Evolutionary conservation across 2,888 invertebrate genomes (phyloP), one percentile per base, ranked within the genome.

Genomic region (Blastobasis lacticolella): DNA sequence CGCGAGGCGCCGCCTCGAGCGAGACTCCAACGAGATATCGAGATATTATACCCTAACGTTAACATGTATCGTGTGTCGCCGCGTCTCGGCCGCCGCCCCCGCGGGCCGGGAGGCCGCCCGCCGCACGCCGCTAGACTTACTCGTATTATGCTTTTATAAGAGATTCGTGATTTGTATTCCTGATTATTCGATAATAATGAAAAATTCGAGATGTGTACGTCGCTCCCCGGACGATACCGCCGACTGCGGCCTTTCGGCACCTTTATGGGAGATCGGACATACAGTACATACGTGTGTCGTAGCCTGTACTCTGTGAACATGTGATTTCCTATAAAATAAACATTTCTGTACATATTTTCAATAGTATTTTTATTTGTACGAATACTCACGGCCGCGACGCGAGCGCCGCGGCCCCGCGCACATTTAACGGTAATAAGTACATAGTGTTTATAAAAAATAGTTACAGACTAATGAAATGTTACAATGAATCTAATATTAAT

Each of bases 111-210:
- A 47, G 45, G 49, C 50, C 52, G 49, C 53, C 52, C 49, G 54
- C 44, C 59, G 58, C 57, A 57, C 62, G 50, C 54, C 57, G 60
- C 77, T 73, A 74, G 69, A 78, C 82, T 78, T 74, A 75, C 83
- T 81, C 82, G 78, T 82, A 80, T 82, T 83, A 83, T 86, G 88
- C 87, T 87, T 84, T 81, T 79, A 75, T 86, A 84, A 86, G 82
- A 85, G 85, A 85, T 84, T 85, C 81, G 83, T 82, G 78, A 85
- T 86, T 87, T 85, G 86, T 88, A 88, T 84, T 86, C 85, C 85
- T 76, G 84, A 84, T 82, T 81, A 81, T 81, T 82, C 81, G 82
- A 82, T 78, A 67, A 63, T 60, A 76, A 79, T 80, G 80, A 78
- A 75, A 81, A 82, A 78, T 81, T 76, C 66, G 75, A 75, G 73